Percentiles rank a stretch among this genome's conserved stretches.
phyloP scores from a whole-genome alignment of 2,888 invertebrate genomes.

The Fragum fragum region DNA sequence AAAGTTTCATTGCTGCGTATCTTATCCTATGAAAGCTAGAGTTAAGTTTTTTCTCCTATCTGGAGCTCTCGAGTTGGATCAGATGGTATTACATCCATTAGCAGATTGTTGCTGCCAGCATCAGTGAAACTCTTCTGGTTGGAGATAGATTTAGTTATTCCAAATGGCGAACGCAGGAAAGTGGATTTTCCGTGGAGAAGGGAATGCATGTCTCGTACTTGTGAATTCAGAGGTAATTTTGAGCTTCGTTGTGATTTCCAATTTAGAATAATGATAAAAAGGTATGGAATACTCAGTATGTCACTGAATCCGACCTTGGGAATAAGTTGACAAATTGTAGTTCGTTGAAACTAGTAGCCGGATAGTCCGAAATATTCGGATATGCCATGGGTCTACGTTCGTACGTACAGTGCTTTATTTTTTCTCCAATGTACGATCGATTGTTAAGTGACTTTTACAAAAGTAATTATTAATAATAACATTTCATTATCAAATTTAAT shows the following conservation, averaged over 20 bases:
- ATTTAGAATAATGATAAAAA: background rate
- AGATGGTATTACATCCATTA: background rate
- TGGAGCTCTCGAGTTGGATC: background rate
- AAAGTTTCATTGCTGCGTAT: too few species aligned
- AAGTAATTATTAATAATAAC: too few species aligned
- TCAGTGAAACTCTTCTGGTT: background rate
- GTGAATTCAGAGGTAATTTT: slow-evolving; percentile 73
- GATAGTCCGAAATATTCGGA: background rate
- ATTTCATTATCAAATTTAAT: too few species aligned
- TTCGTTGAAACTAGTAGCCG: background rate
- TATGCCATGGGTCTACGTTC: too few species aligned
- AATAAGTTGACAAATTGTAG: background rate
- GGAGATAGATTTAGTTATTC: slow-evolving; percentile 9
- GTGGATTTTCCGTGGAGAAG: slow-evolving; percentile 80
- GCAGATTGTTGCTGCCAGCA: background rate
- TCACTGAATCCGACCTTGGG: background rate
- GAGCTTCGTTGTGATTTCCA: background rate
- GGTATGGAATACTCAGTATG: background rate
- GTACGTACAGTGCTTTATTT: too few species aligned
- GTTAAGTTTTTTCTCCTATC: too few species aligned
- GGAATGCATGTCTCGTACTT: slow-evolving; percentile 78
- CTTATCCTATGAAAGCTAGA: too few species aligned
- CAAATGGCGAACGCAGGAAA: slow-evolving; percentile 69
- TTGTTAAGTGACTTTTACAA: too few species aligned
- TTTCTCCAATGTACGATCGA: too few species aligned